Conservation (phyloP, 1,140 invertebrate genomes). For the Acromyrmex echinatior region DNA sequence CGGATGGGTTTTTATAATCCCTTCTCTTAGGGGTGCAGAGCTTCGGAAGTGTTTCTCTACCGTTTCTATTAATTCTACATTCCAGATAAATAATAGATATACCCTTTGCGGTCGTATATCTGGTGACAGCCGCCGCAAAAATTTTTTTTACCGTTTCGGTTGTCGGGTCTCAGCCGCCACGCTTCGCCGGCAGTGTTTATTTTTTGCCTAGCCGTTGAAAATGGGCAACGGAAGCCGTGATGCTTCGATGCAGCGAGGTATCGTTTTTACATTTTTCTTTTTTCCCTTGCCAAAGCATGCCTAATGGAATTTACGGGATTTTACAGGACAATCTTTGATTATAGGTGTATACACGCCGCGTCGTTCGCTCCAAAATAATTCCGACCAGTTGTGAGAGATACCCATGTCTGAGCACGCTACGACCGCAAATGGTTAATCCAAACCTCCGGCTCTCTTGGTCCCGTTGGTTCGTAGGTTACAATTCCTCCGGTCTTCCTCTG, state of each 20-base stretch:
- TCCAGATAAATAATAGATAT: slow-evolving; percentile 39
- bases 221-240: slow-evolving; percentile 38
- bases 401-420: slow-evolving; percentile 43
- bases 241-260: slow-evolving; percentile 29
- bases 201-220: slow-evolving; percentile 50
- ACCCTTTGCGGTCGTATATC: slow-evolving; percentile 23
- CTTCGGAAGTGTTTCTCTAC: too few relatives aligned
- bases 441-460: slow-evolving; percentile 86
- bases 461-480: slow-evolving; percentile 86
- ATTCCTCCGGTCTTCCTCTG: slow-evolving; percentile 86
- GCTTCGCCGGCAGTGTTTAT: slow-evolving; percentile 54
- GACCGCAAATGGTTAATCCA: slow-evolving; percentile 78
- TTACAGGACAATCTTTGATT: slow-evolving; percentile 32
- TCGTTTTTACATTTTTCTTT: background rate
- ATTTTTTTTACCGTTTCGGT: slow-evolving; percentile 24
- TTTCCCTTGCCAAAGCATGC: slow-evolving; percentile 18
- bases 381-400: slow-evolving; percentile 40
- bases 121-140: slow-evolving; percentile 25
- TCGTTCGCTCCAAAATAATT: slow-evolving; percentile 54
- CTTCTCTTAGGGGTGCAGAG: background rate
- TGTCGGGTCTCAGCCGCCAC: slow-evolving; percentile 33
- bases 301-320: slow-evolving; percentile 23
- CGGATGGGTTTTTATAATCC: background rate
- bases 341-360: slow-evolving; percentile 33
- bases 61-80: slow-evolving; percentile 36